phyloP scores from a whole-genome alignment of 1,140 invertebrate species.

The Drosophila obscura region DNA sequence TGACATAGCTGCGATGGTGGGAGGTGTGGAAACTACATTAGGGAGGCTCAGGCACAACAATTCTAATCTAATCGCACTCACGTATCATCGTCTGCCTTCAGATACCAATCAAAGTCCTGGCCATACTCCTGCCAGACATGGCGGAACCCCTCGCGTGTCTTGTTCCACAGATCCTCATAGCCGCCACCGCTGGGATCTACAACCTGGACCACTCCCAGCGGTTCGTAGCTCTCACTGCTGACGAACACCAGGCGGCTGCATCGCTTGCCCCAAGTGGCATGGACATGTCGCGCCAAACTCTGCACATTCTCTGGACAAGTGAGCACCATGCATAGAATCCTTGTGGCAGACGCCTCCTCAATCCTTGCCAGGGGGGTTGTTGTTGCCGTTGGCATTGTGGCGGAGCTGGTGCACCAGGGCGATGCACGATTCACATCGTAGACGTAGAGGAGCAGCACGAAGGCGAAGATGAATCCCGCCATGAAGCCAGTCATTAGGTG shows the following conservation, averaged over 20 bases:
- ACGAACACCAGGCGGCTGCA: conserved; percentile 95
- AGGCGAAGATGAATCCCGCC: conserved; percentile 55
- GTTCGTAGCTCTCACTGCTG: conserved; percentile 88
- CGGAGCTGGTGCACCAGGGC: conserved; percentile 36
- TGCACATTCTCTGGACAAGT: conserved; percentile 95
- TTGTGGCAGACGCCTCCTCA: conserved; percentile 85
- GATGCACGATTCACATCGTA: conserved; percentile 43
- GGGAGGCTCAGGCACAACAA: conserved; percentile 42
- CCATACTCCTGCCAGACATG: conserved; percentile 92
- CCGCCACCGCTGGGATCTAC: conserved; percentile 89
- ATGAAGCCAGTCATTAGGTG: conserved; percentile 58
- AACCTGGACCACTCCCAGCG: conserved; percentile 86
- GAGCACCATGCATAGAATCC: conserved; percentile 97
- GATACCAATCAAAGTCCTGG: conserved; percentile 94
- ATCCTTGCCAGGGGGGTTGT: background rate
- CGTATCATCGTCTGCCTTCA: conserved; percentile 97
- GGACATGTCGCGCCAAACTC: conserved; percentile 93
- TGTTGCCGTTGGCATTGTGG: conserved; percentile 5
- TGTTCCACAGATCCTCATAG: conserved; percentile 95
- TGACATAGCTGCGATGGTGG: conserved; percentile 85
- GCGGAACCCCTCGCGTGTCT: conserved; percentile 96
- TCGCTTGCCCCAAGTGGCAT: conserved; percentile 96
- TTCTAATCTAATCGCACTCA: conserved; percentile 84
- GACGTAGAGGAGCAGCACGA: conserved; percentile 48
- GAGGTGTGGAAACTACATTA: background rate